These are phyloP conservation scores for Halocaridina rubra DNA, from an alignment of 2,888 invertebrate genomes.

Conservation along the genomic window DNA sequence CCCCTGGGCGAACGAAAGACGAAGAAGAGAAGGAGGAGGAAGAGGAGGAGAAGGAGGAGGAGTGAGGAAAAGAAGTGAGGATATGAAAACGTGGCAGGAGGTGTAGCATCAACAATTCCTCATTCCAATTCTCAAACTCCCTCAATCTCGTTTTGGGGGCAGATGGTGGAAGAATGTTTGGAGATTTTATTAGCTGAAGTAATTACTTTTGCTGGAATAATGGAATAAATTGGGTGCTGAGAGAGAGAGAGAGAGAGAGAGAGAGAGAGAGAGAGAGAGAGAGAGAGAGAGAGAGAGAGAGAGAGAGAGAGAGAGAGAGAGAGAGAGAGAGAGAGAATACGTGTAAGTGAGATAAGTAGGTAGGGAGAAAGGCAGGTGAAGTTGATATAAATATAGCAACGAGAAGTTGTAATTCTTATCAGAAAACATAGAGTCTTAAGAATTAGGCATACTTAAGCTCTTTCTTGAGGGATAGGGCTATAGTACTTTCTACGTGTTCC, in stretches of 20 bases:
- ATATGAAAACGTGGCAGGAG: too few relatives aligned
- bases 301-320: not conserved
- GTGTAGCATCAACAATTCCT: too few relatives aligned
- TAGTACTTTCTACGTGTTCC: too few relatives aligned
- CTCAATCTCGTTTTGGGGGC: not conserved
- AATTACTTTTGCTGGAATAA: not conserved
- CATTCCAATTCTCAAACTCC: not conserved
- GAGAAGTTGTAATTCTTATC: too few relatives aligned
- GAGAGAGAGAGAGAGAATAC: not conserved
- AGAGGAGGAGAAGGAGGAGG: not conserved
- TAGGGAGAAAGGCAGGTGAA: too few relatives aligned
- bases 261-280: not conserved
- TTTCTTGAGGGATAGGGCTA: too few relatives aligned
- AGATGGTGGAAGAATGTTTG: not conserved
- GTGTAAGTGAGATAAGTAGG: too few relatives aligned
- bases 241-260: not conserved
- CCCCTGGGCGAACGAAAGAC: conserved; percentile 23
- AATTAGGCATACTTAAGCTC: too few relatives aligned
- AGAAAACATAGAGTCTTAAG: too few relatives aligned
- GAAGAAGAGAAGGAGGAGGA: not conserved
- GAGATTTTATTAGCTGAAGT: not conserved
- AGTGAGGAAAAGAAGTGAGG: not conserved
- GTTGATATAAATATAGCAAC: too few relatives aligned
- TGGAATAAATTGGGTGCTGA: not conserved
- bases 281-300: not conserved